Conservation (phyloP, 2,888 invertebrate genomes). For the Liodrosophila aerea region DNA sequence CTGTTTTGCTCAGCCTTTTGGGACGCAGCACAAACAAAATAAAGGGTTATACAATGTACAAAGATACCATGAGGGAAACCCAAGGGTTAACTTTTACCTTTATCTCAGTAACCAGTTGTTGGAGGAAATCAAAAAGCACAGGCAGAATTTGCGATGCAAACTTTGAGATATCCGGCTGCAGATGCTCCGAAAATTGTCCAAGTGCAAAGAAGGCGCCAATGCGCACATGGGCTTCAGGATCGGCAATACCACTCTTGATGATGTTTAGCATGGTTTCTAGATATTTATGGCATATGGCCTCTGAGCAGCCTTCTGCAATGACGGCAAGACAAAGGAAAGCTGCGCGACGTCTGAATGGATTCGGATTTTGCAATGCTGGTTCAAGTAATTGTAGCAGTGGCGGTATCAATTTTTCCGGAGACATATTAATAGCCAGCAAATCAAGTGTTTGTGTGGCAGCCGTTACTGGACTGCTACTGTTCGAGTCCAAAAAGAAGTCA, state of each 20-base stretch:
- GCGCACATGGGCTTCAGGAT: constrained; percentile 86
- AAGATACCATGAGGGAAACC: too few species aligned
- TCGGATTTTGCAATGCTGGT: constrained; percentile 85
- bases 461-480: constrained; percentile 86
- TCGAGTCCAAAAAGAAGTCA: constrained; percentile 86
- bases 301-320: constrained; percentile 90
- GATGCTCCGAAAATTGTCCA: constrained; percentile 91
- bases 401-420: constrained; percentile 89
- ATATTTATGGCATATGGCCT: constrained; percentile 88
- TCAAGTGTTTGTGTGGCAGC: constrained; percentile 90
- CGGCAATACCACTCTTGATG: constrained; percentile 87
- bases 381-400: constrained; percentile 87
- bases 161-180: constrained; percentile 90
- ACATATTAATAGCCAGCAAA: constrained; percentile 88
- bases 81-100: constrained; percentile 80
- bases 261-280: constrained; percentile 87
- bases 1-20: constrained; percentile 53
- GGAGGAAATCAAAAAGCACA: constrained; percentile 87
- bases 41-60: constrained; percentile 33
- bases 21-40: constrained; percentile 52
- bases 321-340: constrained; percentile 89
- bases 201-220: constrained; percentile 90
- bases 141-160: constrained; percentile 89
- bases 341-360: constrained; percentile 87
- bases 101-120: constrained; percentile 85